phyloP scores from a whole-genome alignment of 2,888 invertebrate species.

The Platerodrilus igneus region DNA sequence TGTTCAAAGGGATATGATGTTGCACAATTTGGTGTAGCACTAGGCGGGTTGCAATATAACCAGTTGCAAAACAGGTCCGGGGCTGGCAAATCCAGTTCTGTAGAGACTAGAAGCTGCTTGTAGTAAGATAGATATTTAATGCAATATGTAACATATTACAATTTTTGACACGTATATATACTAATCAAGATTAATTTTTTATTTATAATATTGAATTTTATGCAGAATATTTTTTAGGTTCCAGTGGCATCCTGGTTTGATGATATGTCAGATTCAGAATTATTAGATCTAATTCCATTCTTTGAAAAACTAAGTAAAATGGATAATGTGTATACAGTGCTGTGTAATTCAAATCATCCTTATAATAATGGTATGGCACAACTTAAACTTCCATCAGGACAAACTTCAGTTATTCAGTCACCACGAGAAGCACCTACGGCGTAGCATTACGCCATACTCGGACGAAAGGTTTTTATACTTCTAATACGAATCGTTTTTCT shows the following conservation, averaged over 20 bases:
- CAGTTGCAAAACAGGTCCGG: no score
- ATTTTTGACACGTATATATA: no score
- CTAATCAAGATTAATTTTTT: no score
- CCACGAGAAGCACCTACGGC: slow-evolving; percentile 35
- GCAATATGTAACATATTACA: no score
- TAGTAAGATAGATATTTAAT: no score
- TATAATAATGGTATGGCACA: slow-evolving; percentile 53
- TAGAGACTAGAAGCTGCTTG: no score
- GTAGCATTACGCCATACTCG: slow-evolving; percentile 36
- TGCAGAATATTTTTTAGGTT: slow-evolving; percentile 62
- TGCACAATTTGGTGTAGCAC: no score
- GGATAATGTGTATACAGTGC: slow-evolving; percentile 93
- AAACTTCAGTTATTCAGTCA: slow-evolving; percentile 25
- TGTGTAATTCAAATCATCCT: slow-evolving; percentile 88
- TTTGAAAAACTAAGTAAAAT: slow-evolving; percentile 96
- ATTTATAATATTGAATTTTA: no score
- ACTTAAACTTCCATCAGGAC: slow-evolving; percentile 35
- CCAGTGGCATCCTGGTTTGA: slow-evolving; percentile 99
- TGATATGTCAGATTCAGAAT: slow-evolving; percentile 95
- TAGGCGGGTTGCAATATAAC: no score
- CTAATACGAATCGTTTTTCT: slow-evolving; percentile 31
- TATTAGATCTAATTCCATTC: slow-evolving; percentile 95
- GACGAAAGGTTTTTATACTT: slow-evolving; percentile 31
- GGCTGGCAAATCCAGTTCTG: no score
- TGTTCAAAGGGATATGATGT: no score